Base-by-base conservation (phyloP, 2,113 vertebrate genomes). In the Jaculus jaculus region DNA sequence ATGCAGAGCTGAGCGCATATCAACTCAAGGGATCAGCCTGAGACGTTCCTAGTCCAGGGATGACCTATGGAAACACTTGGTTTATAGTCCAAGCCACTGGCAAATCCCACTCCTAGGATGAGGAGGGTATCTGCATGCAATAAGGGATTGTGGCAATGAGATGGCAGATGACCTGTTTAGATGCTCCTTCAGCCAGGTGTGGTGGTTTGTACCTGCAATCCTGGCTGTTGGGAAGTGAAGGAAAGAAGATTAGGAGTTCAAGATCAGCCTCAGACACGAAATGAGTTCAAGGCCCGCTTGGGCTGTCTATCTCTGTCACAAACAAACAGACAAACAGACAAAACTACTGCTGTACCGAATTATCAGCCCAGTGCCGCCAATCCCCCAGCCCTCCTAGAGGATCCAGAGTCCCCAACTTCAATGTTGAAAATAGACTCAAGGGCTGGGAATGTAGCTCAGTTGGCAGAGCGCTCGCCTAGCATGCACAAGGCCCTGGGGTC, bases 111-210 rank as follows among this genome's bases (percentile, higher is more conserved):
- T 47, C 68, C 47, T 6, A 6, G 18, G 30, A n/a, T 16, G 34
- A 84, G 16, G 39, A 42, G 30, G 63, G 17, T 18, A n/a, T 60
- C 71, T 10, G 28, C 18, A 16, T 12, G 69, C 17, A 26, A 21
- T 7, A 21, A 4, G n/a, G 34, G 65, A 13, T 4, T 20, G 2
- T 9, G 17, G 15, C n/a, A 20, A 3, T 1, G 12, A 8, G 12
- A n/a, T 1, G 30, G n/a, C 58, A 72, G 47, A 60, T 6, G 39
- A 23, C 71, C 28, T 47, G 2, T 21, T 13, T 32, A 23, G n/a
- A 68, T 54, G 34, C 65, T 58, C 24, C 65, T 66, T 1, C 9
- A 30, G 65, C 65, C 21, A 20, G 24, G 7, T 34, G 32, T 69
- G 20, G 11, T 28, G 66, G 15, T 12, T 1, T 42, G 26, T 21